Conservation (phyloP, 2,888 invertebrate species). For the Limnephilus lunatus region DNA sequence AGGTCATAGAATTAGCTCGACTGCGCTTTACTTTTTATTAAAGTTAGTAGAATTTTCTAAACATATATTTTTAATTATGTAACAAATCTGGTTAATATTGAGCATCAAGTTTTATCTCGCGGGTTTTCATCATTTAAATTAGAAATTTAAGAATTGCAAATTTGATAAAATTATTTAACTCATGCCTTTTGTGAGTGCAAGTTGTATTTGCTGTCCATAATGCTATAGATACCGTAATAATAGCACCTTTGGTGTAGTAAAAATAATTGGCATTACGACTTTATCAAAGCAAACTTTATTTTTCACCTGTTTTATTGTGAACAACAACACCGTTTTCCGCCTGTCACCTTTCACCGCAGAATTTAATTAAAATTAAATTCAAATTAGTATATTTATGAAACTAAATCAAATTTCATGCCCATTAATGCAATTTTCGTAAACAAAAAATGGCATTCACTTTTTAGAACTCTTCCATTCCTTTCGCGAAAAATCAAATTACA, state of each 20-base stretch:
- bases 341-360: background rate
- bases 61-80: no score
- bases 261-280: no score
- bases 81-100: no score
- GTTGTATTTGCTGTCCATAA: no score
- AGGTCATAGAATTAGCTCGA: no score
- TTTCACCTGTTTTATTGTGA: background rate
- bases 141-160: no score
- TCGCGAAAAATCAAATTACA: background rate
- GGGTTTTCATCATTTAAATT: no score
- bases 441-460: background rate
- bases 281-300: background rate
- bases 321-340: background rate
- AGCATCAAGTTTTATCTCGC: no score
- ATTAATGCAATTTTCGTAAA: background rate
- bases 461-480: background rate
- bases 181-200: no score
- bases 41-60: no score
- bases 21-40: no score
- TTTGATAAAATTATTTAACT: no score
- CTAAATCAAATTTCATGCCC: background rate
- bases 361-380: background rate
- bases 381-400: background rate
- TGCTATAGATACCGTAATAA: background rate
- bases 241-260: background rate